These are phyloP conservation scores for Clusia tigrina DNA, from an alignment of 2,888 invertebrate species.

Conservation along the genomic window DNA sequence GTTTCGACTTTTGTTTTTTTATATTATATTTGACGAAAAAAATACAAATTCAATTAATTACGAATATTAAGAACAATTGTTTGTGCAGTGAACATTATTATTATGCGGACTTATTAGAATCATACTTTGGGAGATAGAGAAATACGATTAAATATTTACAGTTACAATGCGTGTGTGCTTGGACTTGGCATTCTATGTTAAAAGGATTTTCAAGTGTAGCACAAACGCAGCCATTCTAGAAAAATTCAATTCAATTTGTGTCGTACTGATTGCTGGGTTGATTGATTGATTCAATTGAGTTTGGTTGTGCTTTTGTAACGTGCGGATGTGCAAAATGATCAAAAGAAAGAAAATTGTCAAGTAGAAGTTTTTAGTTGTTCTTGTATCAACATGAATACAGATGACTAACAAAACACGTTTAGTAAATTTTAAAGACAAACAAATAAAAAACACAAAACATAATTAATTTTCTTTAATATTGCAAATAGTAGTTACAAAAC, in stretches of 20 bases:
- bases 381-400: slow-evolving; percentile 5
- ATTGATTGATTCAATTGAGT: slow-evolving; percentile 5
- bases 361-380: slow-evolving; percentile 10
- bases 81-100: slow-evolving; percentile 15
- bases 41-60: not conserved
- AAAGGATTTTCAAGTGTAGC: not conserved
- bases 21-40: slow-evolving; percentile 4
- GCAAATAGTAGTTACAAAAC: slow-evolving; percentile 13
- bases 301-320: slow-evolving; percentile 8
- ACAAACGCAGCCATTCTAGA: slow-evolving; percentile 15
- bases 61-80: not conserved
- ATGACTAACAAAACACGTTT: not conserved
- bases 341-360: not conserved
- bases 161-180: slow-evolving; percentile 32
- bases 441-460: slow-evolving; percentile 36
- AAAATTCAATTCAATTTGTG: slow-evolving; percentile 10
- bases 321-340: slow-evolving; percentile 2
- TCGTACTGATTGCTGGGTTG: not conserved
- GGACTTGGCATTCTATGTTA: slow-evolving; percentile 18
- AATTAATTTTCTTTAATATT: slow-evolving; percentile 19
- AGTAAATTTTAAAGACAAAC: slow-evolving; percentile 14
- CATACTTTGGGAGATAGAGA: not conserved
- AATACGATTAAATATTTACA: slow-evolving; percentile 41
- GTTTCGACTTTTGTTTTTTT: slow-evolving; percentile 26
- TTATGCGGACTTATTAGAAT: not conserved